Percentiles rank a stretch among this genome's conserved stretches.
phyloP scores from a whole-genome alignment of 2,113 vertebrate species.

The Calcarius ornatus region DNA sequence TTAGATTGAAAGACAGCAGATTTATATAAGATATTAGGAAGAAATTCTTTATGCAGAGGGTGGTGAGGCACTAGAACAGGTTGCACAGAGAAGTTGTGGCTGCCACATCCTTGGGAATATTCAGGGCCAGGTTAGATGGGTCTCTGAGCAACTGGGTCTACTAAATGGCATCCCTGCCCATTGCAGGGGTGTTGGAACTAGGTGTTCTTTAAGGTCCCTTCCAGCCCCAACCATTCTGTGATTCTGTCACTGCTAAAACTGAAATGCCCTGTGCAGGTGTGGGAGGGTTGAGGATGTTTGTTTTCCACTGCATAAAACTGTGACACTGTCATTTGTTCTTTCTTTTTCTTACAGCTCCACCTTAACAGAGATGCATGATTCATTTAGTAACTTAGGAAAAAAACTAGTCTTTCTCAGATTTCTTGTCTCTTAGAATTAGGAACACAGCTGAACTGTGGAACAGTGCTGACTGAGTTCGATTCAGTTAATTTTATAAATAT shows the following conservation, averaged over 20 bases:
- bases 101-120: background rate
- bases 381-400: background rate
- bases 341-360: background rate
- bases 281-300: background rate
- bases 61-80: background rate
- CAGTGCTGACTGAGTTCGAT: background rate
- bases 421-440: background rate
- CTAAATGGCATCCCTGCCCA: background rate
- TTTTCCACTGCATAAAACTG: background rate
- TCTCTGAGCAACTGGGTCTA: background rate
- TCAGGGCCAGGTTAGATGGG: background rate
- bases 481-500: background rate
- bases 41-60: background rate
- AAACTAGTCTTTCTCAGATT: background rate
- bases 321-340: accelerated
- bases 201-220: background rate
- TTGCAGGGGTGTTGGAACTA: background rate
- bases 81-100: background rate
- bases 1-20: background rate
- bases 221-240: background rate
- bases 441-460: background rate
- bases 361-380: background rate
- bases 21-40: background rate
- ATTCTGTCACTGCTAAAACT: background rate
- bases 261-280: background rate